Percentiles rank a stretch among this genome's conserved stretches.
phyloP scores from a whole-genome alignment of 2,113 vertebrate species.

The Amblyopsis rosae region DNA sequence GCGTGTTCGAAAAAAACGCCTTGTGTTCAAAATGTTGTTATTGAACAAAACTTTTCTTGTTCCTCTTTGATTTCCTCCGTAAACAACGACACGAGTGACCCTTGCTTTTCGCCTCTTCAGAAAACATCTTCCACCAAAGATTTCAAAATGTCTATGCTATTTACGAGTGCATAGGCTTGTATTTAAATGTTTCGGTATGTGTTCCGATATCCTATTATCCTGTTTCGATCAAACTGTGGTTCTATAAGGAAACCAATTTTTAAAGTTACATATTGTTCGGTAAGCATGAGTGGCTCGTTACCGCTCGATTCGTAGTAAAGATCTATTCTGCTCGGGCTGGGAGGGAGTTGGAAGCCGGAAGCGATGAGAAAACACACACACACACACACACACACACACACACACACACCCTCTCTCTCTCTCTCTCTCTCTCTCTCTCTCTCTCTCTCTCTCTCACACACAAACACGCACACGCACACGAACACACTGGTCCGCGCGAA shows the following conservation, averaged over 20 bases:
- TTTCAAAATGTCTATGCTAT: conserved; percentile 7
- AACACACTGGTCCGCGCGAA: not conserved
- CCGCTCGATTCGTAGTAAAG: conserved; percentile 48
- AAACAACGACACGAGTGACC: conserved; percentile 8
- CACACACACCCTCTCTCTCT: conserved; percentile 21
- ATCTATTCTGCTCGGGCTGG: conserved; percentile 29
- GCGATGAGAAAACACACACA: conserved; percentile 19
- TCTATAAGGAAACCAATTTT: not conserved
- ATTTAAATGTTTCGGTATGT: no score
- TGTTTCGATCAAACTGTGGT: not conserved
- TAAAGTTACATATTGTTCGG: conserved; percentile 9
- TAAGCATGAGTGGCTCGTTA: conserved; percentile 37
- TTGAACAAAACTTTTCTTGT: not conserved
- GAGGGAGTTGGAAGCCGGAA: conserved; percentile 56
- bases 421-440: conserved; percentile 6
- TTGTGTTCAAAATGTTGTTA: not conserved
- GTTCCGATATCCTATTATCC: not conserved
- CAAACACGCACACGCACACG: not conserved
- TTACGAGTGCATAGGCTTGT: no score
- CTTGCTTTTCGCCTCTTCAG: not conserved
- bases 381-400: conserved; percentile 10
- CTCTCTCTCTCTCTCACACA: conserved; percentile 12
- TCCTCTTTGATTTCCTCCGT: conserved; percentile 14
- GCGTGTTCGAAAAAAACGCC: not conserved
- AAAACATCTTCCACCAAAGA: conserved; percentile 19